A percentile compares a stretch with the other conserved stretches of the same genome.
Evolutionary conservation across 2,888 invertebrate genomes (phyloP).

Genomic region (Papilio gigon): DNA sequence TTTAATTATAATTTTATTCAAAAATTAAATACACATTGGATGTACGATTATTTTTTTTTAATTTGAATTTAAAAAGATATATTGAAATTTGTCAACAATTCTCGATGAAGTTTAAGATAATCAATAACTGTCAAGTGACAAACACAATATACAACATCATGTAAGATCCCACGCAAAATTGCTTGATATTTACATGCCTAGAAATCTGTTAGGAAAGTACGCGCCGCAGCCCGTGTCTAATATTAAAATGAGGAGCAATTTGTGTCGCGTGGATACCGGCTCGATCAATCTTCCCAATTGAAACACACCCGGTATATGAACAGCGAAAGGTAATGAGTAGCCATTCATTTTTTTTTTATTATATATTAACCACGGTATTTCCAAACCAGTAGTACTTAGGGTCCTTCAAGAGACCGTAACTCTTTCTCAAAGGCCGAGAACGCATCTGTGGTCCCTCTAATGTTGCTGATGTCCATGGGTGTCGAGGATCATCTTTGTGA

Average conservation of each 20-base stretch:
- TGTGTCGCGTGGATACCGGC: slow-evolving; percentile 65
- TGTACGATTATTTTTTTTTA: too few species aligned
- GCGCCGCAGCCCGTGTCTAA: slow-evolving; percentile 56
- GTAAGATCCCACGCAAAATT: slow-evolving; percentile 9
- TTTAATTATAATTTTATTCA: too few species aligned
- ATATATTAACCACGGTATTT: neutral
- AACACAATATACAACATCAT: neutral
- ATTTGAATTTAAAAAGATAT: too few species aligned
- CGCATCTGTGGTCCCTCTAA: too few species aligned
- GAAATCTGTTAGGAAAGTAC: slow-evolving; percentile 34
- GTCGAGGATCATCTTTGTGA: too few species aligned
- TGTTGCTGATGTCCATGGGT: too few species aligned
- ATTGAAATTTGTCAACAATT: too few species aligned
- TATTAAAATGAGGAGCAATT: slow-evolving; percentile 76
- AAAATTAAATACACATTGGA: too few species aligned
- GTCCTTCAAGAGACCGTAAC: too few species aligned
- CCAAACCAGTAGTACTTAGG: too few species aligned
- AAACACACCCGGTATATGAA: slow-evolving; percentile 57
- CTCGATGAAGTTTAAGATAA: neutral
- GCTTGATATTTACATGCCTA: slow-evolving; percentile 32
- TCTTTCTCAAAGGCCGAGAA: too few species aligned
- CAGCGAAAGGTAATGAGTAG: slow-evolving; percentile 50
- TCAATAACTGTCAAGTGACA: neutral
- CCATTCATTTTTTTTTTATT: neutral
- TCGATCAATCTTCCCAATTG: slow-evolving; percentile 72